Percentiles rank a stretch among this genome's conserved stretches.
Conservation (phyloP, 2,888 invertebrate genomes). For the Eristalinus sepulchralis region DNA sequence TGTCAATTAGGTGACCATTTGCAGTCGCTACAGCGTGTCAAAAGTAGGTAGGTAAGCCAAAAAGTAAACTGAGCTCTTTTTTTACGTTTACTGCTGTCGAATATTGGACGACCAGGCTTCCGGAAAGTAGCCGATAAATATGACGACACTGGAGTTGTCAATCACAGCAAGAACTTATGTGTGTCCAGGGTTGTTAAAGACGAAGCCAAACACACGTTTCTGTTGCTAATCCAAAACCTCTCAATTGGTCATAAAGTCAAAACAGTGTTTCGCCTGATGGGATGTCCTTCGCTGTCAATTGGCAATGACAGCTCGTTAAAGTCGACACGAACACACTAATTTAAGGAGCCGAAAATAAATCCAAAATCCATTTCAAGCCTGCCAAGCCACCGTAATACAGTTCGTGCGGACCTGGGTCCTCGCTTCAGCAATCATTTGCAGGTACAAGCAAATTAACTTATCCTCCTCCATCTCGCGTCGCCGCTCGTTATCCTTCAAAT, state of each 20-base stretch:
- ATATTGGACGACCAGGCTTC: too few species aligned
- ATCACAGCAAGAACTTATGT: too few species aligned
- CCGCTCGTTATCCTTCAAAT: neutral
- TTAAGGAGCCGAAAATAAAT: neutral
- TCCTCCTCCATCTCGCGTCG: neutral
- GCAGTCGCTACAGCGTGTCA: too few species aligned
- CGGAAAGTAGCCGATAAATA: too few species aligned
- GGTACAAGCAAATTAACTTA: neutral
- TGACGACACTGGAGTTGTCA: too few species aligned
- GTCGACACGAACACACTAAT: neutral
- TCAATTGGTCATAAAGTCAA: neutral
- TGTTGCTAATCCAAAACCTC: neutral
- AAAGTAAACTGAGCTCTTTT: too few species aligned
- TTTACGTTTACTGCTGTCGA: too few species aligned
- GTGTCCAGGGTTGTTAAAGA: too few species aligned
- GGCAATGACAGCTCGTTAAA: neutral
- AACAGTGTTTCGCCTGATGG: neutral
- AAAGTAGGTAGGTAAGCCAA: too few species aligned
- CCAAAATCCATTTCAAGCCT: neutral
- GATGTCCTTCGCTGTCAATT: neutral
- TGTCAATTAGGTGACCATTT: too few species aligned
- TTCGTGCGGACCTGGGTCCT: neutral
- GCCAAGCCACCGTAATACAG: neutral
- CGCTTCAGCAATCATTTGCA: neutral
- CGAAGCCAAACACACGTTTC: too few species aligned